Base-by-base conservation (phyloP, 2,797 vertebrate species). In the Parauchenoglanis punctatus region DNA sequence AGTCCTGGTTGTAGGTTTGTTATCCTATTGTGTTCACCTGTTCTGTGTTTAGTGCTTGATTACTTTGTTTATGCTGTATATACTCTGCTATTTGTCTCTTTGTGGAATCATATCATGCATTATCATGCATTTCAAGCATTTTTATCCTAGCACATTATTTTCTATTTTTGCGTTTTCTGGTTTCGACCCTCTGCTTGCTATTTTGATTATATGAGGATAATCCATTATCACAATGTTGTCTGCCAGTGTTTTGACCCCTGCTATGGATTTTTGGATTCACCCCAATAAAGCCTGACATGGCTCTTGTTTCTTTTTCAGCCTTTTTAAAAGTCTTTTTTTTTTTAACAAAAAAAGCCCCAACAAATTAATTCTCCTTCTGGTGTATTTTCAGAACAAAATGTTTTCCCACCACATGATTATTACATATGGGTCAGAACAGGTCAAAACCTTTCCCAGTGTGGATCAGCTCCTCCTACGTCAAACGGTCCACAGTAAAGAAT, bases 351-450 rank as follows among this genome's bases (percentile, higher is more conserved):
- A 72, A 52, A 46, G 7, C 46, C 46, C 46, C 12, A 76, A 52
- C 46, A 78, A 56, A 78, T 78, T 56, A 31, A 56, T 78, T 52
- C 46, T 56, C 52, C 8, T 77, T 77, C 75, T 31, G 75, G n/a
- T 77, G n/a, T 31, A 28, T 52, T 77, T 81, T 17, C 23, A 81
- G 54, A 52, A 81, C 58, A n/a, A 35, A 81, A n/a, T 81, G 78
- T 63, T 81, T 80, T 44, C 23, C 23, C 58, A 63, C 20, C 58
- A 17, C 35, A 81, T 81, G 58, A 81, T 63, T 81, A 81, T 61
- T 81, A 81, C 35, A 81, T 46, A 81, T 35, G n/a, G 78, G 78
- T 81, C 58, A 81, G 58, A 84, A 84, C 10, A 31, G 84, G 70
- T 85, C 84, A 77, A 65, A 67, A 17, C 40, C 84, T 67, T 75